Base-by-base conservation (phyloP, 1,140 invertebrate genomes). In the Coelopa frigida region DNA sequence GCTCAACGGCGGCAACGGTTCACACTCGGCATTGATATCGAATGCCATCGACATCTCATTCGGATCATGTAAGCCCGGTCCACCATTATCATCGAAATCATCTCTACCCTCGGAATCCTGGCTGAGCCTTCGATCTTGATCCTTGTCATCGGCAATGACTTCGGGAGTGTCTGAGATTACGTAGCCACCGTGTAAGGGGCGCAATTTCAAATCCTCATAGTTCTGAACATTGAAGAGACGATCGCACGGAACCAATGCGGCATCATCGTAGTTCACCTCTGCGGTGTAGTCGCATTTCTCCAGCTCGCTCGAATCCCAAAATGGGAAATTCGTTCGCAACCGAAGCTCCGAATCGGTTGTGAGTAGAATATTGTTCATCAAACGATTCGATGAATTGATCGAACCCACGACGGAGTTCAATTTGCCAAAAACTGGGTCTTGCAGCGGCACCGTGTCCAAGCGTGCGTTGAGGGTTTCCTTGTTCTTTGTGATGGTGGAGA, bases 401-500 rank as follows among this genome's bases (percentile, higher is more conserved):
- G 62, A 64, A 14, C 66, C 67, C 1, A 68, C 64, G 6, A 61
- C 61, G 0, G 61, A 62, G 42, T 70, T 70, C 0, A 70, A 53
- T 48, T 70, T 66, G 5, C 61, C 66, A 55, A 68, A 68, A 0
- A 70, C 53, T 1, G 66, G 58, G 55, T 70, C 67, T 32, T 65
- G 60, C 36, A 64, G 20, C 2, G 66, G 61, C 4, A 58, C 53
- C 8, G 62, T 66, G 31, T 70, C 67, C 17, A 68, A 44, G 0
- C 57, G 54, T 2, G 55, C 56, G 49, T 70, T 72, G 0, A 70
- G 44, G 0, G 67, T 64, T 21, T 74, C 73, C 5, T 70, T 52
- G 24, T 60, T 71, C 21, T 67, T 70, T 23, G 57, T 72, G 4
- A 77, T 51, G 6, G 66, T 57, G 12, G 74, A 70, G 0, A 57